Evolutionary conservation across 2,797 vertebrate genomes (phyloP), one percentile per base, ranked within the genome.

Genomic region (Syngnathus rostellatus): DNA sequence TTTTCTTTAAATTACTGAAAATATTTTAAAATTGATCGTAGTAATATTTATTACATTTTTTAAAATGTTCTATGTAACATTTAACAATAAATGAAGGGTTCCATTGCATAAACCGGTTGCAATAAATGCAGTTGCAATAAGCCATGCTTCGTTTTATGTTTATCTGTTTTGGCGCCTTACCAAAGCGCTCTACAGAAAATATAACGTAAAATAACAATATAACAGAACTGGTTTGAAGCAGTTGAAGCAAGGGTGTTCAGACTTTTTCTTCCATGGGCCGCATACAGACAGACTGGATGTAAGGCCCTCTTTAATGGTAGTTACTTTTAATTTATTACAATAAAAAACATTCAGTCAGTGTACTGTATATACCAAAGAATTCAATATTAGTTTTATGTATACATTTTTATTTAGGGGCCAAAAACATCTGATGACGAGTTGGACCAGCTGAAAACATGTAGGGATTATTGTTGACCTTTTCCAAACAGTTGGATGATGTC

Each of bases 401-500:
- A 16, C 14, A 46, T 46, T 46, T 46, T 46, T 17, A 45, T 46
- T 46, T 1, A 46, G 50, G n/a, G 8, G 50, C 50, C 50, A 10
- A 21, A 51, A 8, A 8, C 50, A 21, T 8, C n/a, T n/a, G n/a
- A 21, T n/a, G 16, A 9, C 19, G 21, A 50, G 17, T 50, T n/a
- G 17, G 48, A 50, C 19, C 17, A n/a, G 48, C 48, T 50, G 17
- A 9, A 51, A 9, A 21, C 38, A 62, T 63, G 21, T 9, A 21
- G n/a, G 6, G 45, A 46, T 46, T 70, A 21, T 21, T 43, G 54
- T 16, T 58, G 41, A 72, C 66, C 21, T 40, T 63, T 25, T 43
- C 46, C 43, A 68, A 76, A 71, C 21, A 48, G 3, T 31, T 31
- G 31, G 31, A 31, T 31, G 31, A 39, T 63, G 66, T 76, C 57